phyloP scores from a whole-genome alignment of 2,797 vertebrate genomes.

The Sebastes nivosus region DNA sequence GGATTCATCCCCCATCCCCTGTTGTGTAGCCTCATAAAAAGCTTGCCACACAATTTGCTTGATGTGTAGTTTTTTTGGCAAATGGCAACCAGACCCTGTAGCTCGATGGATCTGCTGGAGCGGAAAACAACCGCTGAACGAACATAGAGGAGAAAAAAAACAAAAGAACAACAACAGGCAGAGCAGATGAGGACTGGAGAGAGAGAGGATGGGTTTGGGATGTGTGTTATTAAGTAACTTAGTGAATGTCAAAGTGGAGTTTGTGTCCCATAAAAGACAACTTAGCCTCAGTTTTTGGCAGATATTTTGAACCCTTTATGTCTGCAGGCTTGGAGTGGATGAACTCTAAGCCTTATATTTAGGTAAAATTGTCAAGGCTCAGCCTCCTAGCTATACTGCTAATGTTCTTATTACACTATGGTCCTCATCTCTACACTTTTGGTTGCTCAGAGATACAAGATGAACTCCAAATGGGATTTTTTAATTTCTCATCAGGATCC shows the following conservation, averaged over 20 bases:
- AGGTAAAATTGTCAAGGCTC: too few species aligned
- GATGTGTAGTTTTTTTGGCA: slow-evolving; percentile 53
- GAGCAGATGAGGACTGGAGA: slow-evolving; percentile 26
- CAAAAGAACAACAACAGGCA: not conserved
- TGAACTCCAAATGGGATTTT: not conserved
- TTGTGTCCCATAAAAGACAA: not conserved
- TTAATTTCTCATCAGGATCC: accelerated
- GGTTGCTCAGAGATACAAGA: not conserved
- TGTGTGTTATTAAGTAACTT: not conserved
- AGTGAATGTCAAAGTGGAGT: slow-evolving; percentile 8
- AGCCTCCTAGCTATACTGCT: too few species aligned
- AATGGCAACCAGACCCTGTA: slow-evolving; percentile 58
- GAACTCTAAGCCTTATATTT: not conserved
- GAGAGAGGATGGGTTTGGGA: not conserved
- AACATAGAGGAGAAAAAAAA: slow-evolving; percentile 15
- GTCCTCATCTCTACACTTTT: not conserved
- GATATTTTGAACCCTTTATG: not conserved
- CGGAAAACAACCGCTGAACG: slow-evolving; percentile 57
- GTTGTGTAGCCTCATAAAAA: slow-evolving; percentile 46
- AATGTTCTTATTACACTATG: too few species aligned
- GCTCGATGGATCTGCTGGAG: slow-evolving; percentile 53
- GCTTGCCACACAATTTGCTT: slow-evolving; percentile 67
- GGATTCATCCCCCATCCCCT: slow-evolving; percentile 33
- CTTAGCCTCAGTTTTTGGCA: not conserved
- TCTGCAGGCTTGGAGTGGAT: not conserved